Conservation (phyloP, 2,888 invertebrate genomes). For the Zhuqinia jingwanae region DNA sequence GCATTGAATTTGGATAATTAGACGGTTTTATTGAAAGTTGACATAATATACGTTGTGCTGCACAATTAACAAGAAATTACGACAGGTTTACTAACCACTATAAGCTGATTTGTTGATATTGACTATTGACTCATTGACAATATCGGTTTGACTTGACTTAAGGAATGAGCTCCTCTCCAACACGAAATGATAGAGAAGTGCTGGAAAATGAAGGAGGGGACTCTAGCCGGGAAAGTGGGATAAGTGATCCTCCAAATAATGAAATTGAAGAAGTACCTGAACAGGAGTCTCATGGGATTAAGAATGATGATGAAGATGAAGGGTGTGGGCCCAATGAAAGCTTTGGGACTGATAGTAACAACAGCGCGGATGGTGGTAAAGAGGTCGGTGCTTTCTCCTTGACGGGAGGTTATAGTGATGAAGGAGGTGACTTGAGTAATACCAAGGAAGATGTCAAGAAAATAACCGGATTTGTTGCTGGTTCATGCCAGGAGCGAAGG, state of each 20-base stretch:
- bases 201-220: slow-evolving; percentile 32
- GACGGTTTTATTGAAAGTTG: too few relatives aligned
- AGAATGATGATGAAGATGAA: background rate
- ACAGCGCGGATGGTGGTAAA: background rate
- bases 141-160: background rate
- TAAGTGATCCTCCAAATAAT: slow-evolving; percentile 9
- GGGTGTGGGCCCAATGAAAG: background rate
- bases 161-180: background rate
- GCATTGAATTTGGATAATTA: too few relatives aligned
- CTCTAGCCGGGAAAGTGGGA: slow-evolving; percentile 48
- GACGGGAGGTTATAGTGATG: background rate
- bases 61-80: too few relatives aligned
- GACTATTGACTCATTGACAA: too few relatives aligned
- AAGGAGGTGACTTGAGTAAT: background rate
- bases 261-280: background rate
- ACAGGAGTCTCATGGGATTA: background rate
- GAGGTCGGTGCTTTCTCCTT: slow-evolving; percentile 3
- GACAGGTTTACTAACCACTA: too few relatives aligned
- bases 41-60: too few relatives aligned
- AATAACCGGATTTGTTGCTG: slow-evolving; percentile 63
- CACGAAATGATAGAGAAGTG: background rate
- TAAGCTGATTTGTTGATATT: too few relatives aligned
- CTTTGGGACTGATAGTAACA: slow-evolving; percentile 8
- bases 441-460: slow-evolving; percentile 27
- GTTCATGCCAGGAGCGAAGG: slow-evolving; percentile 73